These are phyloP conservation scores for Adelognathus sp. DNA, from an alignment of 2,888 invertebrate genomes.

Conservation along the genomic window DNA sequence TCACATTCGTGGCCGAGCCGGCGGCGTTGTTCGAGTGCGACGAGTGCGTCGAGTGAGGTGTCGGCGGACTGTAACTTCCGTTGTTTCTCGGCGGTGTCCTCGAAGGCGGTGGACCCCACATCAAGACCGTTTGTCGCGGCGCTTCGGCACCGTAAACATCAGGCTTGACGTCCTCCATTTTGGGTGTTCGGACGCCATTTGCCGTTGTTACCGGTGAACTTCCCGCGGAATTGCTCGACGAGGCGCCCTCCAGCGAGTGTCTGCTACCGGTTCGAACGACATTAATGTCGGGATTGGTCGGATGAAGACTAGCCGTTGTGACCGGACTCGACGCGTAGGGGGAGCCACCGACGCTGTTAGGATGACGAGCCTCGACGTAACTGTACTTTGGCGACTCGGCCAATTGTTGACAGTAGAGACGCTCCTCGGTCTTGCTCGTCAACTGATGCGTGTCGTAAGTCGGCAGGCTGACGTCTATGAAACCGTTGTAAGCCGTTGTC, in stretches of 20 bases:
- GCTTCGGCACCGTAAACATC: slow-evolving; percentile 82
- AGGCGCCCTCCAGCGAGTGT: slow-evolving; percentile 81
- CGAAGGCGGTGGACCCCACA: slow-evolving; percentile 88
- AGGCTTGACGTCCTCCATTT: slow-evolving; percentile 84
- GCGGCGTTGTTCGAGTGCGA: slow-evolving; percentile 72
- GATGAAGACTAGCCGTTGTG: slow-evolving; percentile 66
- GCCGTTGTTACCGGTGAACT: slow-evolving; percentile 84
- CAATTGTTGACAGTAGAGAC: slow-evolving; percentile 85
- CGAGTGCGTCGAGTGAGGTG: slow-evolving; percentile 76
- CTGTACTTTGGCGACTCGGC: slow-evolving; percentile 83
- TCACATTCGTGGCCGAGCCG: slow-evolving; percentile 38
- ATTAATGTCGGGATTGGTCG: slow-evolving; percentile 65
- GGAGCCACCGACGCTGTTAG: slow-evolving; percentile 74
- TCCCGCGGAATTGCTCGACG: slow-evolving; percentile 84
- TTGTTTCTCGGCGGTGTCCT: slow-evolving; percentile 78
- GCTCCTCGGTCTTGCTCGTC: slow-evolving; percentile 83
- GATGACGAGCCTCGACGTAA: slow-evolving; percentile 76
- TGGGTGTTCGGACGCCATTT: slow-evolving; percentile 84
- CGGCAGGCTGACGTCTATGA: slow-evolving; percentile 89
- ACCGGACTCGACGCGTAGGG: slow-evolving; percentile 76
- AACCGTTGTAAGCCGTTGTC: slow-evolving; percentile 90
- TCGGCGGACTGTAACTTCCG: slow-evolving; percentile 78
- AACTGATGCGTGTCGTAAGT: slow-evolving; percentile 85
- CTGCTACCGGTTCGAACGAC: slow-evolving; percentile 76
- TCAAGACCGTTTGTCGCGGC: slow-evolving; percentile 94